These are phyloP conservation scores for Lutjanus campechanus DNA, from an alignment of 2,797 vertebrate species.

Conservation along the genomic window DNA sequence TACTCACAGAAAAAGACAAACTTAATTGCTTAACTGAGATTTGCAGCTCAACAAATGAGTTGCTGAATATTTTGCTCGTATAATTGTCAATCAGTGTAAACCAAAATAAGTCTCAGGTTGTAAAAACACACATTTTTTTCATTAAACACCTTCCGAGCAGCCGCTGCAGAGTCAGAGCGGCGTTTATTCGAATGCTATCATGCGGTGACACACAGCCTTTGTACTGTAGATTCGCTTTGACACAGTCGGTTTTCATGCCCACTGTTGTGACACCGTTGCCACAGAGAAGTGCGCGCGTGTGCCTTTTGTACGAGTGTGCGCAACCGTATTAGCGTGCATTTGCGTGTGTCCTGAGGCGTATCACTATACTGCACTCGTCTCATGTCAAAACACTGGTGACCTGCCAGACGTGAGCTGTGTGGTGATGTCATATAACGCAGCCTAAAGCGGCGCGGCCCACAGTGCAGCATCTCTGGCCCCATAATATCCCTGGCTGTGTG, in stretches of 20 bases:
- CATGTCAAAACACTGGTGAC: conserved; percentile 67
- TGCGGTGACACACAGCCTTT: conserved; percentile 40
- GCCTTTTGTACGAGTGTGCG: conserved; percentile 34
- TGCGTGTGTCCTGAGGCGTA: conserved; percentile 36
- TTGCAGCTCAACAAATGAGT: neutral
- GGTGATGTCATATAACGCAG: conserved; percentile 58
- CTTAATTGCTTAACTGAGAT: neutral
- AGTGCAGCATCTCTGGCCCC: conserved; percentile 32
- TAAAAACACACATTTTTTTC: neutral
- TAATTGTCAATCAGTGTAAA: neutral
- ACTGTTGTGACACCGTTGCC: conserved; percentile 63
- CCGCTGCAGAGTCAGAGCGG: conserved; percentile 8
- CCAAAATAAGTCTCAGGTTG: neutral
- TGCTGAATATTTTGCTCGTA: neutral
- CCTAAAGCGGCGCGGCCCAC: conserved; percentile 36
- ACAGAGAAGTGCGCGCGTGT: conserved; percentile 35
- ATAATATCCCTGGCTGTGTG: conserved; percentile 52
- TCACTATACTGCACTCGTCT: conserved; percentile 52
- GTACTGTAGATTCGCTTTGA: conserved; percentile 50
- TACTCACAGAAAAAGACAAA: neutral
- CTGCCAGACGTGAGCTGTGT: conserved; percentile 60
- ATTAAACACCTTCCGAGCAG: conserved; percentile 9
- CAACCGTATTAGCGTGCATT: conserved; percentile 14
- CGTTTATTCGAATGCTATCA: conserved; percentile 32
- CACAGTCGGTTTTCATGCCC: conserved; percentile 51